Base-by-base conservation (phyloP, 2,888 invertebrate genomes). In the Apamea anceps region DNA sequence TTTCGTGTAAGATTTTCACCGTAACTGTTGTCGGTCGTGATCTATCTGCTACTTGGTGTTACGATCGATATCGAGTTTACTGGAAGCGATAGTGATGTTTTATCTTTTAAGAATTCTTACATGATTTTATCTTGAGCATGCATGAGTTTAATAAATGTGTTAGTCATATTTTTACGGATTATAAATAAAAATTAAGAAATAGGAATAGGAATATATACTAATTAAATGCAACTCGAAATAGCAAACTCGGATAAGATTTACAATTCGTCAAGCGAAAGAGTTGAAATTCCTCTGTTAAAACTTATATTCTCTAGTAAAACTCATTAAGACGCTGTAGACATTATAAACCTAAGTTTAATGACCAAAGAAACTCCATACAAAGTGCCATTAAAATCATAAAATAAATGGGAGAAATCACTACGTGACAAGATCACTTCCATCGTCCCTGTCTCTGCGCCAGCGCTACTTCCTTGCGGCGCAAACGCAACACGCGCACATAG, bases 381-480 rank as follows among this genome's bases (percentile, higher is more conserved):
- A 63, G 1, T 63, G 15, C 60, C 57, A 68, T 74, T 66, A 37
- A 74, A 75, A 67, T 51, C 21, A 65, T 48, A 60, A 72, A 74
- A 82, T 72, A 79, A 73, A 79, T 79, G 48, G 70, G 85, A 87
- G 87, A 85, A 85, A 85, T 87, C 72, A 81, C 67, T 77, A 82
- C 79, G 82, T 86, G 81, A 68, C 80, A 74, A 86, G 81, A 87
- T 84, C 90, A 78, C 85, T 89, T 93, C 92, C 85, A 93, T 92
- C 80, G 77, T 73, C 75, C 77, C 25, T 71, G 79, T 82, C 78
- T 89, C 89, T 79, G 84, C 82, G 86, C 74, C 8, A 90, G 75
- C 85, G 85, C 87, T 81, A 92, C 91, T 94, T 94, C 93, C 92
- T 93, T 88, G 85, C 89, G 79, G 90, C 91, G 91, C 90, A 86